These are phyloP conservation scores for Samia ricini DNA, from an alignment of 1,140 invertebrate species.

Conservation along the genomic window DNA sequence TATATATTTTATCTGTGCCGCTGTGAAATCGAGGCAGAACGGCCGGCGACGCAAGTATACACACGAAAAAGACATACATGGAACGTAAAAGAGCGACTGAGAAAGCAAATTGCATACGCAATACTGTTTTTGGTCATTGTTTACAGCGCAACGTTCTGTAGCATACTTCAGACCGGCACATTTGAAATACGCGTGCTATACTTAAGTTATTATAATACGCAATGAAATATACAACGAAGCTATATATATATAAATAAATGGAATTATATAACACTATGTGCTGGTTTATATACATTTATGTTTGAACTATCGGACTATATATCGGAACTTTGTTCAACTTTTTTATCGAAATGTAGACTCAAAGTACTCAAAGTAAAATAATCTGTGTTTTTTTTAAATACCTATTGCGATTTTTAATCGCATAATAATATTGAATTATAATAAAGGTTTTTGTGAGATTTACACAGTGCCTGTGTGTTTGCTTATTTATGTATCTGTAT, in stretches of 20 bases:
- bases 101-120: no score
- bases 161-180: no score
- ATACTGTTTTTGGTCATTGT: no score
- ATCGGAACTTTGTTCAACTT: constrained; percentile 54
- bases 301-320: constrained; percentile 26
- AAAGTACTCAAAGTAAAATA: constrained; percentile 15
- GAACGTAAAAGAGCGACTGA: no score
- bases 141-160: no score
- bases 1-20: constrained; percentile 10
- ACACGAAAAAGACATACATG: no score
- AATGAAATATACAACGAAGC: constrained; percentile 30
- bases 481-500: no score
- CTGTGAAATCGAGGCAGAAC: no score
- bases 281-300: constrained; percentile 43
- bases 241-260: constrained; percentile 19
- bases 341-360: constrained; percentile 31
- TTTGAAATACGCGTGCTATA: background rate
- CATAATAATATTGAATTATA: constrained; percentile 12
- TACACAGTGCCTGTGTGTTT: constrained; percentile 11
- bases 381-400: background rate
- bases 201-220: constrained; percentile 27
- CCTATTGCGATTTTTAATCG: constrained; percentile 1
- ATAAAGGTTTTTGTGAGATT: constrained; percentile 5
- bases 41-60: no score
- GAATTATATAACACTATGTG: constrained; percentile 58